A percentile compares a stretch with the other conserved stretches of the same genome.
These are phyloP conservation scores for Thunnus thynnus DNA, from an alignment of 2,113 vertebrate genomes.

Conservation along the genomic window DNA sequence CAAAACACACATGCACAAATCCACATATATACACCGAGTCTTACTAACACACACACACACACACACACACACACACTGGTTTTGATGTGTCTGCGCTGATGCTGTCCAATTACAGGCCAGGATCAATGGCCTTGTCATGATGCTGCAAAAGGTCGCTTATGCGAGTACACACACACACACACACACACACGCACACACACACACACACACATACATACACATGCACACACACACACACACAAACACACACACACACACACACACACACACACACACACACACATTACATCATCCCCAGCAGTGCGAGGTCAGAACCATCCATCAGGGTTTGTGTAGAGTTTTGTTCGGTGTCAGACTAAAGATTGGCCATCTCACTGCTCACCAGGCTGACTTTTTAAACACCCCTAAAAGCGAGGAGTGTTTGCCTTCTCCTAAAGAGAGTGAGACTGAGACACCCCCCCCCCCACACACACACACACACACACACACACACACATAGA, in stretches of 20 bases:
- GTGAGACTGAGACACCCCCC: background rate
- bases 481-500: conserved; percentile 10
- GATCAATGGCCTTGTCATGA: conserved; percentile 73
- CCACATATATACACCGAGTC: too few relatives aligned
- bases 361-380: conserved; percentile 25
- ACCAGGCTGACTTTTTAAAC: conserved; percentile 43
- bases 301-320: conserved; percentile 69
- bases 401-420: conserved; percentile 27
- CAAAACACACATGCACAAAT: background rate
- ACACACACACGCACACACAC: conserved; percentile 32
- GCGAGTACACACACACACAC: conserved; percentile 21
- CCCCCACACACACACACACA: conserved; percentile 2
- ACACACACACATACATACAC: conserved; percentile 29
- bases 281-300: conserved; percentile 26
- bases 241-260: conserved; percentile 28
- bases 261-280: conserved; percentile 26
- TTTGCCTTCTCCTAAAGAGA: conserved; percentile 29
- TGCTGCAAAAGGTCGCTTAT: conserved; percentile 64
- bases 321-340: conserved; percentile 60
- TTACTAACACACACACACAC: too few relatives aligned
- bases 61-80: conserved; percentile 10
- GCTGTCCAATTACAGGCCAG: conserved; percentile 65
- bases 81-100: conserved; percentile 37
- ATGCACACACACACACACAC: conserved; percentile 23
- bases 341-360: conserved; percentile 54